These are phyloP conservation scores for Exocentrus adspersus DNA, from an alignment of 2,888 invertebrate genomes.

Conservation along the genomic window DNA sequence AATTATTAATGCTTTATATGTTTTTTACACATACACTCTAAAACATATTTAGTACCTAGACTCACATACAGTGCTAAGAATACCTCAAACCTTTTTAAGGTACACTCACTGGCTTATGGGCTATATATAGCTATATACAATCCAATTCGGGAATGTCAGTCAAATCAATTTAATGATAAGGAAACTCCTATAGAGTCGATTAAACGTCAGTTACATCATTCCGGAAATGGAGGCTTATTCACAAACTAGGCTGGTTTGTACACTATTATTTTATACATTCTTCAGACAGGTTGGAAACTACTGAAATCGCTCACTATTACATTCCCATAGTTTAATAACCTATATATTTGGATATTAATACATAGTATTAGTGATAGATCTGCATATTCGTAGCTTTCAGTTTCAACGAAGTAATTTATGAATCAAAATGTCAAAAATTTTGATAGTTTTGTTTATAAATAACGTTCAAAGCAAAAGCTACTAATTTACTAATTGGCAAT, in stretches of 20 bases:
- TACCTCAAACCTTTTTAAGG: slow-evolving; percentile 23
- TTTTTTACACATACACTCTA: slow-evolving; percentile 44
- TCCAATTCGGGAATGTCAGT: slow-evolving; percentile 33
- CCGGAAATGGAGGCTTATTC: slow-evolving; percentile 28
- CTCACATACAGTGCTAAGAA: slow-evolving; percentile 16
- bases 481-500: too few relatives aligned
- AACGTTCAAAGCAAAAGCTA: too few relatives aligned
- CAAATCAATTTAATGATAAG: slow-evolving; percentile 26
- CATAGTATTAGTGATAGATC: too few relatives aligned
- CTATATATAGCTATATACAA: slow-evolving; percentile 26
- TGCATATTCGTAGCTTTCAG: too few relatives aligned
- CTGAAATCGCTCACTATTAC: background rate
- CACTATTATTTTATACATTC: slow-evolving; percentile 10
- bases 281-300: background rate
- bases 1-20: slow-evolving; percentile 45
- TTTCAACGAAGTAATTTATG: too few relatives aligned
- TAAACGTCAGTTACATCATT: slow-evolving; percentile 22
- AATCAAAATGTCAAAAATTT: too few relatives aligned
- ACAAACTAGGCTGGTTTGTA: slow-evolving; percentile 8
- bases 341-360: too few relatives aligned
- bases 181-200: slow-evolving; percentile 23
- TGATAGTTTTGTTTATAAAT: too few relatives aligned
- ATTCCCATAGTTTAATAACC: too few relatives aligned
- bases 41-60: slow-evolving; percentile 28
- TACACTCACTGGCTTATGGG: slow-evolving; percentile 1